Percentiles rank a stretch among this genome's conserved stretches.
Conservation (phyloP, 2,113 vertebrate species). For the Amphiprion ocellaris region DNA sequence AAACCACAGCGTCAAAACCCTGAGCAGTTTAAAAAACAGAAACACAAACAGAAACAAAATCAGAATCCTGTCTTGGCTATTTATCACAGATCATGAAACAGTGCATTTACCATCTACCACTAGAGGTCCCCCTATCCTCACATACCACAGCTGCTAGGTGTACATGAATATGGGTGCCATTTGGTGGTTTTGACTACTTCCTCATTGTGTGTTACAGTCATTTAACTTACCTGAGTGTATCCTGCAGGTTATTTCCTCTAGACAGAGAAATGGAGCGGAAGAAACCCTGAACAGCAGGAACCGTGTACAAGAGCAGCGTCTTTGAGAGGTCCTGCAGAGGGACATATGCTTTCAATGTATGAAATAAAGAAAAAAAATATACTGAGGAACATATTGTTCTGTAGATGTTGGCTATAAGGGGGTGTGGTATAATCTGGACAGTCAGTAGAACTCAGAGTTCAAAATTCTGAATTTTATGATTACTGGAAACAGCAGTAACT, state of each 20-base stretch:
- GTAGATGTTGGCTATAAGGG: background rate
- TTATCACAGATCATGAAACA: background rate
- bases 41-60: background rate
- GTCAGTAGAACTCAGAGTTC: background rate
- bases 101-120: constrained; percentile 54
- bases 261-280: constrained; percentile 98
- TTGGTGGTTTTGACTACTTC: background rate
- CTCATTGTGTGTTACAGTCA: background rate
- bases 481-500: background rate
- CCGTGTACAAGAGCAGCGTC: constrained; percentile 95
- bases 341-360: background rate
- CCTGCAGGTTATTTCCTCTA: constrained; percentile 97
- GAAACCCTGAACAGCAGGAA: constrained; percentile 98
- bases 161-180: background rate
- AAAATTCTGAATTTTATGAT: background rate
- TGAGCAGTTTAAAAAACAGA: constrained; percentile 61
- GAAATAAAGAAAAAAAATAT: background rate
- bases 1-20: constrained; percentile 98
- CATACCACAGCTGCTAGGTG: background rate
- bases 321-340: constrained; percentile 92
- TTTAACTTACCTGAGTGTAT: constrained; percentile 92
- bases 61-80: background rate
- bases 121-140: constrained; percentile 65
- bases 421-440: background rate
- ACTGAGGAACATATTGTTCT: background rate